Evolutionary conservation across 2,113 vertebrate species (phyloP), one percentile per base, ranked within the genome.

Genomic region (Cyrtonyx montezumae): DNA sequence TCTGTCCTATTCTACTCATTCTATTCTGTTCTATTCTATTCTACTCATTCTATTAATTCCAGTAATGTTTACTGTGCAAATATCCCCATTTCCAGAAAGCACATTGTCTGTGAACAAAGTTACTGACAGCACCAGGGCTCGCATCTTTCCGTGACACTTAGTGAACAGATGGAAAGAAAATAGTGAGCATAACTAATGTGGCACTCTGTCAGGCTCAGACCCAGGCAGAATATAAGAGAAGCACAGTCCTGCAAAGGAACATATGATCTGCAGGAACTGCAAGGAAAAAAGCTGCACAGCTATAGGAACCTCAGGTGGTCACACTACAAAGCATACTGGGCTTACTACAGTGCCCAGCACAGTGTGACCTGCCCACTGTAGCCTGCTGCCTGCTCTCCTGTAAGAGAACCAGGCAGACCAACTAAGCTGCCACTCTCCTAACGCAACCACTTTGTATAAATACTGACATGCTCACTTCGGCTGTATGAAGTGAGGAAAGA

Each of bases 381-480:
- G 23, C 71, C 36, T 8, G 23, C 13, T 15, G 36, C 9, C 73
- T 32, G 40, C n/a, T 32, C 19, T 43, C 20, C 32, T 51, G 43
- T 4, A 25, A 28, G 37, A 49, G 37, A 49, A 19, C 4, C 14
- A 13, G 36, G 5, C 15, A 1, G 4, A 22, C 23, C 48, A 37
- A 45, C 17, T 20, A 20, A 46, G 45, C 59, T 42, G 49, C 63
- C 26, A 3, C 20, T 40, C 26, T 48, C 30, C 3, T 22, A 10
- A 26, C 46, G 56, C 28, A 36, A 46, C 74, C 48, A 30, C 59
- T 10, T 40, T 7, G 16, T 1, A 9, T 8, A 5, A 71, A 19
- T 12, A 13, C 8, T 1, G 6, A 8, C 1, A 1, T 18, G 17
- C 42, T 45, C n/a, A 4, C 48, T 42, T 4, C 2, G 58, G 23